Base-by-base conservation (phyloP, 1,140 invertebrate species). In the Pseudoatta argentina region DNA sequence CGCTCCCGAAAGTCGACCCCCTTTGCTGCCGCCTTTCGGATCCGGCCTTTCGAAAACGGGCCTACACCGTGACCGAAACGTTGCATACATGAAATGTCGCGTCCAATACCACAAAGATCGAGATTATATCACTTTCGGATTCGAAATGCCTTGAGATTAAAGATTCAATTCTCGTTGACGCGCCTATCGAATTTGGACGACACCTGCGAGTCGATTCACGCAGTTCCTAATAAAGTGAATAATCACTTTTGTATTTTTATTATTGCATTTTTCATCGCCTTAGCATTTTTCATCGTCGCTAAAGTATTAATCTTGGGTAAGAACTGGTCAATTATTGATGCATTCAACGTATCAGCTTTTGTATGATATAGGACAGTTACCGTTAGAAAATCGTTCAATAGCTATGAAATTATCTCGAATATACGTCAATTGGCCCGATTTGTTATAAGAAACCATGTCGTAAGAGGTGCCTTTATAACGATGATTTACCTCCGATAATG, bases 1-100 rank as follows among this genome's bases (percentile, higher is more conserved):
- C 61, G 59, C 72, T 76, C 73, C 73, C 59, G 51, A 85, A 85
- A 85, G 82, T 76, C 82, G 73, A 53, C 59, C 73, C 59, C 48
- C 48, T 85, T 78, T 78, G 30, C 59, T 44, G 39, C 14, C 21
- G 48, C n/a, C 53, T 75, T 39, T 59, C 71, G 71, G 69, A 61
- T 27, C 27, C 57, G 61, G 72, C 48, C 55, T 73, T 83, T 83
- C 55, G 59, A 83, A 75, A 83, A 83, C 7, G n/a, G 2, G 39
- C 24, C 18, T 63, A 57, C 55, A 34, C 39, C 69, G 79, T 75
- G 79, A 61, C 55, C 34, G 14, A 44, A 44, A 75, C 14, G 27
- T 83, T 61, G 63, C 39, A 59, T 30, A 57, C 55, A 69, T 63
- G 55, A 83, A 83, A 83, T 24, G 66, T 63, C 53, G 55, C 67